Percentiles rank a stretch among this genome's conserved stretches.
Conservation (phyloP, 2,797 vertebrate species). For the Kryptopterus vitreolus region DNA sequence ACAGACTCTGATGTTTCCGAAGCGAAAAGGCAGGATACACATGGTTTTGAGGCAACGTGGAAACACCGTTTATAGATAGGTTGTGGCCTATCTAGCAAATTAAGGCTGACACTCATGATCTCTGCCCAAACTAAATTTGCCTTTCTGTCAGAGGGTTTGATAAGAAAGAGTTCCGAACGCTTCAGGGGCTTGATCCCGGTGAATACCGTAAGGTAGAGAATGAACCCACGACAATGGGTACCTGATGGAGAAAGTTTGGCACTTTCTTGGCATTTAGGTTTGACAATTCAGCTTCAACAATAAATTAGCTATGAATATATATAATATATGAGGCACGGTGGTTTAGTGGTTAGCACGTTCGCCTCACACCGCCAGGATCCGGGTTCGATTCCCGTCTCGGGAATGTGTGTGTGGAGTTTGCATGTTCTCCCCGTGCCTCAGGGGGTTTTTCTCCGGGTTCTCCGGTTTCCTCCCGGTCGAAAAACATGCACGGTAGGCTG, state of each 20-base stretch:
- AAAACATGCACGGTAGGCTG: no score
- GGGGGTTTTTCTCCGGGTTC: no score
- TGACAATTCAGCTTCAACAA: background rate
- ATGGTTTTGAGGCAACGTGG: background rate
- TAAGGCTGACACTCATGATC: background rate
- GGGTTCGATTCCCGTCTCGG: no score
- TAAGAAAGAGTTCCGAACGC: conserved; percentile 58
- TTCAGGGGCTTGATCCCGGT: conserved; percentile 34
- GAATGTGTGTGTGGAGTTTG: no score
- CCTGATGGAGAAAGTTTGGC: background rate
- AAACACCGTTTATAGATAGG: conserved; percentile 5
- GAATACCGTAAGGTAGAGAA: conserved; percentile 11
- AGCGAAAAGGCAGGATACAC: conserved; percentile 36
- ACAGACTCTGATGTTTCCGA: background rate
- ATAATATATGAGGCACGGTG: no score
- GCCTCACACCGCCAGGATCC: no score
- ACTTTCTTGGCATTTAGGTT: background rate
- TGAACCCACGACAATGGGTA: background rate
- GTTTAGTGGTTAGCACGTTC: no score
- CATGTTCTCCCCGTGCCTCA: no score
- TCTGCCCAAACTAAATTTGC: conserved; percentile 51
- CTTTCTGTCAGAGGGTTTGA: conserved; percentile 50
- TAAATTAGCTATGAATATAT: background rate
- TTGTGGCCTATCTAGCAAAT: background rate
- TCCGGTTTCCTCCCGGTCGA: no score